Conservation (phyloP, 2,797 vertebrate species). For the Erethizon dorsatum region DNA sequence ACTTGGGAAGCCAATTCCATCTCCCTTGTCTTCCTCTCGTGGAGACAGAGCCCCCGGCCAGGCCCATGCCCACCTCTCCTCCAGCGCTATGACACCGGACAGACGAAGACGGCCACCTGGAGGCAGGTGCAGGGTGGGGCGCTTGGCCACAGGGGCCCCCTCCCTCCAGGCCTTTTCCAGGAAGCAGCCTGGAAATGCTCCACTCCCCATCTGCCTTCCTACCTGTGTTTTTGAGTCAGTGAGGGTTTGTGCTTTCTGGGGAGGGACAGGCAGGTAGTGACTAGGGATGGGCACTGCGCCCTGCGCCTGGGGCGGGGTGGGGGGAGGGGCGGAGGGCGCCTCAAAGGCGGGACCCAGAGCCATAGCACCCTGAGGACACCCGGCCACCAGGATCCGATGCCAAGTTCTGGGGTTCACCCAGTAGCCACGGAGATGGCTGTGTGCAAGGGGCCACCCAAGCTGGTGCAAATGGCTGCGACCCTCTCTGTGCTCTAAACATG, state of each 20-base stretch:
- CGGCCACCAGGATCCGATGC: accelerated
- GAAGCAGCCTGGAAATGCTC: not conserved
- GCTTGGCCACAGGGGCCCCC: not conserved
- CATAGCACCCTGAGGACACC: accelerated
- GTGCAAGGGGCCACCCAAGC: not conserved
- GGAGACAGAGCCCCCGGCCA: accelerated
- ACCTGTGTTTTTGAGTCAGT: not conserved
- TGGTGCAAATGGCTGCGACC: accelerated
- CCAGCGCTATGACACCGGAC: no score
- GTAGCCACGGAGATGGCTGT: accelerated
- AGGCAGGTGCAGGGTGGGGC: no score
- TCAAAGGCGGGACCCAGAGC: not conserved
- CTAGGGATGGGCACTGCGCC: not conserved
- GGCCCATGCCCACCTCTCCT: not conserved
- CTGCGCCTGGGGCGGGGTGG: not conserved
- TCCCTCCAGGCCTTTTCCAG: not conserved
- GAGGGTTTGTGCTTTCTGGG: accelerated
- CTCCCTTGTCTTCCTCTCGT: accelerated
- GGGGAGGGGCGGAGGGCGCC: no score
- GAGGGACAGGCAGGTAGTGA: not conserved
- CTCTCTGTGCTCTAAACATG: not conserved
- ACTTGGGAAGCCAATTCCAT: not conserved
- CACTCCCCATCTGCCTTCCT: not conserved
- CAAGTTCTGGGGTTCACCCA: not conserved
- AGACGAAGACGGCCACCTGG: accelerated